Percentiles rank a stretch among this genome's conserved stretches.
Conservation (phyloP, 2,797 vertebrate species). For the Neomorphus geoffroyi region DNA sequence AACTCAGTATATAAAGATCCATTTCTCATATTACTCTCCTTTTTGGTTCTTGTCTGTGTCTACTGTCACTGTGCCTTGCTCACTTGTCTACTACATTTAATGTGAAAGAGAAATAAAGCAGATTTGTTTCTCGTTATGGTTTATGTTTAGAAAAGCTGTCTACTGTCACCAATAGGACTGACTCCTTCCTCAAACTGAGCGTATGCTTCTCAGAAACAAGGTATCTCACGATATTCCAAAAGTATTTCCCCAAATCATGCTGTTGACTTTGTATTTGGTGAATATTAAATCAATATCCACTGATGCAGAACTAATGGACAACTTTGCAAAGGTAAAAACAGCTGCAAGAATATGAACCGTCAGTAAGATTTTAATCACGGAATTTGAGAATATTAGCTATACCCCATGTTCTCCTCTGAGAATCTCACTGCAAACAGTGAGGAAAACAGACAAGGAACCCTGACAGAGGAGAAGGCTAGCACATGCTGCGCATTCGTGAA, state of each 20-base stretch:
- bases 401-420: background rate
- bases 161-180: background rate
- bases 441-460: background rate
- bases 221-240: background rate
- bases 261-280: background rate
- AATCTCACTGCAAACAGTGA: too few relatives aligned
- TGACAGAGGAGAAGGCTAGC: background rate
- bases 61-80: too few relatives aligned
- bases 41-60: constrained; percentile 29
- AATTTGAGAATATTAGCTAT: background rate
- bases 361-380: background rate
- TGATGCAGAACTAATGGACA: background rate
- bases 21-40: constrained; percentile 35
- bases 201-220: background rate
- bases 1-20: constrained; percentile 38
- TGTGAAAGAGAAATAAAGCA: constrained; percentile 46
- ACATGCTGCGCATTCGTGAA: background rate
- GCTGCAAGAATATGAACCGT: background rate
- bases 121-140: constrained; percentile 35
- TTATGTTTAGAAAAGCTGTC: constrained; percentile 3
- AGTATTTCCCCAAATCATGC: background rate
- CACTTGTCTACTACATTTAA: constrained; percentile 47
- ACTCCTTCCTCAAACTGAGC: background rate
- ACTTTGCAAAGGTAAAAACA: background rate
- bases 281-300: background rate